Percentiles rank a stretch among this genome's conserved stretches.
phyloP scores from a whole-genome alignment of 2,113 vertebrate genomes.

The Callospermophilus lateralis region DNA sequence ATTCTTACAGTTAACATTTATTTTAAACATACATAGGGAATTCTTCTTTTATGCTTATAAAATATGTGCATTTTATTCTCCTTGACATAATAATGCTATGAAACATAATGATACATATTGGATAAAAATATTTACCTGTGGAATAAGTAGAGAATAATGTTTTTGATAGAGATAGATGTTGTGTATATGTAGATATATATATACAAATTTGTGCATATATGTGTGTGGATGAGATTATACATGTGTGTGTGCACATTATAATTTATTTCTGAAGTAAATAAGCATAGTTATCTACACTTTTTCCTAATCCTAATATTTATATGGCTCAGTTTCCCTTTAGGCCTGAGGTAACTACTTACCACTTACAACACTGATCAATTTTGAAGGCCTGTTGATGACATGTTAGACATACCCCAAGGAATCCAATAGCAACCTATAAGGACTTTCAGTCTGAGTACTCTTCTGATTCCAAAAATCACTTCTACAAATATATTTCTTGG shows the following conservation, averaged over 20 bases:
- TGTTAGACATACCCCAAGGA: background rate
- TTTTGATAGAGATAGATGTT: background rate
- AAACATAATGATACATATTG: background rate
- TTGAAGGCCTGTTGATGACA: accelerated
- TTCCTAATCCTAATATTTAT: background rate
- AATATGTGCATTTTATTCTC: background rate
- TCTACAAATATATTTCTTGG: background rate
- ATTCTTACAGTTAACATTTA: background rate
- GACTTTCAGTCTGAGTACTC: background rate
- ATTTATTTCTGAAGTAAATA: background rate
- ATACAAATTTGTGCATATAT: background rate
- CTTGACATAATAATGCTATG: background rate
- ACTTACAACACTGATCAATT: background rate
- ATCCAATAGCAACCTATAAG: background rate
- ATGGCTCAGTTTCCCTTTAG: background rate
- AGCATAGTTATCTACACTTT: background rate
- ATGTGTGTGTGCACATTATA: background rate
- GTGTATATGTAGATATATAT: background rate
- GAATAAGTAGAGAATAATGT: background rate
- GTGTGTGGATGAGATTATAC: background rate
- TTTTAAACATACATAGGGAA: background rate
- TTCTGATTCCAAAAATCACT: background rate
- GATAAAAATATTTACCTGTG: background rate
- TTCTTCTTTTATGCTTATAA: background rate
- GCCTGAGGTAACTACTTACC: background rate